Evolutionary conservation across 2,113 vertebrate genomes (phyloP), one percentile per base, ranked within the genome.

Genomic region (Coptodon rendalli): DNA sequence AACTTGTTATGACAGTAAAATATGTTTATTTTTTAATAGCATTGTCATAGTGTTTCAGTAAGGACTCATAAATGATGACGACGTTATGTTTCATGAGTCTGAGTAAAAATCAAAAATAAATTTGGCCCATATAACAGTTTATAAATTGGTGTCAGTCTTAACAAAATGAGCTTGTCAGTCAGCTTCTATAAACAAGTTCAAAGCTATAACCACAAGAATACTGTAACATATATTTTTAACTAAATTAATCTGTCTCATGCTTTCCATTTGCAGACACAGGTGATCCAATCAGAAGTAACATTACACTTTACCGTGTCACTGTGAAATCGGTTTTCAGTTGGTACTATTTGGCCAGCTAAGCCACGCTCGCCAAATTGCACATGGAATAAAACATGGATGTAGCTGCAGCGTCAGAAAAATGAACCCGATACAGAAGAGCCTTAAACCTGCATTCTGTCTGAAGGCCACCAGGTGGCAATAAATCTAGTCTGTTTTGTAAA

Each of bases 281-380:
- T 22, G 6, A 68, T 4, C 63, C 63, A 2, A 11, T 63, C 59
- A 63, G 59, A 36, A 63, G 59, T 19, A 11, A 63, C 6, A 1
- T 63, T 63, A 63, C 31, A 63, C 31, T 34, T 63, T 63, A 63
- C 31, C 9, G 9, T 36, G 59, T 63, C 59, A 0, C 29, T 34
- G 6, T 63, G 59, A 68, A 68, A 68, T 24, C 12, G 3, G 6
- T n/a, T 40, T 24, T 43, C 66, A 68, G 4, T 22, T 40, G 10
- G 0, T 2, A 1, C 22, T 24, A 8, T 40, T 68, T 24, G 36
- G 59, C 59, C 16, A 7, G 31, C 31, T 63, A 36, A 63, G 36
- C 36, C 12, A 40, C 5, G 2, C 36, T 0, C 11, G 7, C 12
- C 11, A 40, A 22, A 14, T 68, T 2, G 1, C 12, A 43, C 3